Evolutionary conservation across 1,140 invertebrate genomes (phyloP), one percentile per base, ranked within the genome.

Genomic region (Zaprionus ghesquierei): DNA sequence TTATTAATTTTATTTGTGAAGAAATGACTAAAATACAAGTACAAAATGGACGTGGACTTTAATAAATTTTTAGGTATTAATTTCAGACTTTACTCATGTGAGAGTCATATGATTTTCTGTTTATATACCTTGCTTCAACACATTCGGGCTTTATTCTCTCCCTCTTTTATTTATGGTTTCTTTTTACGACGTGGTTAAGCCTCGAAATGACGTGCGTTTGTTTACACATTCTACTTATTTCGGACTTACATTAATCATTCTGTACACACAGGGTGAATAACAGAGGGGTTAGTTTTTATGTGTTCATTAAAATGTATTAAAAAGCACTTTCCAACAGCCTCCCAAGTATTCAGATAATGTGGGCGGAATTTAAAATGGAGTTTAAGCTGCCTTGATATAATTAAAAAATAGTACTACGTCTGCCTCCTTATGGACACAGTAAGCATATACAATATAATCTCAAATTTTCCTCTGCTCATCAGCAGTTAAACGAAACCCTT

Each of bases 1-100:
- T 58, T 68, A 55, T 51, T 65, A 60, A 68, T 60, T 51, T 33
- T 51, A 66, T 58, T 27, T 3, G 15, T n/a, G 13, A 23, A 10
- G 10, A 35, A 54, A 54, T 29, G 5, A 49, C 46, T 38, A 25
- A 18, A 60, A 29, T 46, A 68, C 63, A 38, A 23, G 23, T 29
- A 54, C 31, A 33, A 49, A 25, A 33, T 33, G 53, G 10, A 20
- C 4, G n/a, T 6, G 15, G 35, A 38, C n/a, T 12, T 46, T 46
- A 9, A 46, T 46, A 46, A 9, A 46, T 20, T 22, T 4, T 22
- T 12, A 22, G 10, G 18, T 3, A n/a, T n/a, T n/a, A 46, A 10
- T 10, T 12, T 46, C 41, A 18, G 41, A 18, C 10, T 10, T 22
- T 18, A 46, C 41, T 20, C 41, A 46, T 18, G 18, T n/a, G n/a